Percentiles rank a stretch among this genome's conserved stretches.
phyloP scores from a whole-genome alignment of 2,888 invertebrate genomes.

The Bombyx huttoni region DNA sequence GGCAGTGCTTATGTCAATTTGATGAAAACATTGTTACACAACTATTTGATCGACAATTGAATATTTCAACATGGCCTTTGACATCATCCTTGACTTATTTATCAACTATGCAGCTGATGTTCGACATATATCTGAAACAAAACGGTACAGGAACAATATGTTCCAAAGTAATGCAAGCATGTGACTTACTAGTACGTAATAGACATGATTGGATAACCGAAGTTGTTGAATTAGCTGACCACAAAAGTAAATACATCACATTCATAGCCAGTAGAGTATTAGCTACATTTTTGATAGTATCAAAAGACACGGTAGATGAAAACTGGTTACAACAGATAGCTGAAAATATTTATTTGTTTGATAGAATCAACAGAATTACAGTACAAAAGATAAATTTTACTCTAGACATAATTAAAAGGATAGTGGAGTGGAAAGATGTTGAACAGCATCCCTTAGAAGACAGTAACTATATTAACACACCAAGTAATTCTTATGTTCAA shows the following conservation, averaged over 20 bases:
- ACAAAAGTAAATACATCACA: slow-evolving; percentile 84
- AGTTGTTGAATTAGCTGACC: slow-evolving; percentile 84
- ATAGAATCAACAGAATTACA: slow-evolving; percentile 76
- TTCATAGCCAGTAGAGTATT: slow-evolving; percentile 85
- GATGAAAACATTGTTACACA: slow-evolving; percentile 79
- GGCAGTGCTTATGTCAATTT: slow-evolving; percentile 84
- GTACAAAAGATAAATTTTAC: slow-evolving; percentile 87
- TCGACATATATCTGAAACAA: slow-evolving; percentile 88
- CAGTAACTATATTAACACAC: slow-evolving; percentile 55
- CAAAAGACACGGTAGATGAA: slow-evolving; percentile 85
- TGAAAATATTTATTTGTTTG: slow-evolving; percentile 78
- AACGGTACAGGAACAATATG: slow-evolving; percentile 87
- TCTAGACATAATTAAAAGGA: slow-evolving; percentile 86
- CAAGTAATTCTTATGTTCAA: slow-evolving; percentile 43
- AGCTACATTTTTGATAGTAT: slow-evolving; percentile 86
- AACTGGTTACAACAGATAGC: slow-evolving; percentile 85
- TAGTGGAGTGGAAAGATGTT: slow-evolving; percentile 90
- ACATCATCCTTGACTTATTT: slow-evolving; percentile 79
- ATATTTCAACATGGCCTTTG: slow-evolving; percentile 61
- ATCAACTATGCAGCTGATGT: slow-evolving; percentile 86
- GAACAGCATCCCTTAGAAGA: slow-evolving; percentile 87
- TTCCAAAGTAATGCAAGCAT: slow-evolving; percentile 83
- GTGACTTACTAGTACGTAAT: slow-evolving; percentile 84
- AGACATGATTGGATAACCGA: slow-evolving; percentile 89
- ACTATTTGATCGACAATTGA: slow-evolving; percentile 77